Evolutionary conservation across 2,113 vertebrate species (phyloP), one percentile per base, ranked within the genome.

Genomic region (Pterophyllum scalare): DNA sequence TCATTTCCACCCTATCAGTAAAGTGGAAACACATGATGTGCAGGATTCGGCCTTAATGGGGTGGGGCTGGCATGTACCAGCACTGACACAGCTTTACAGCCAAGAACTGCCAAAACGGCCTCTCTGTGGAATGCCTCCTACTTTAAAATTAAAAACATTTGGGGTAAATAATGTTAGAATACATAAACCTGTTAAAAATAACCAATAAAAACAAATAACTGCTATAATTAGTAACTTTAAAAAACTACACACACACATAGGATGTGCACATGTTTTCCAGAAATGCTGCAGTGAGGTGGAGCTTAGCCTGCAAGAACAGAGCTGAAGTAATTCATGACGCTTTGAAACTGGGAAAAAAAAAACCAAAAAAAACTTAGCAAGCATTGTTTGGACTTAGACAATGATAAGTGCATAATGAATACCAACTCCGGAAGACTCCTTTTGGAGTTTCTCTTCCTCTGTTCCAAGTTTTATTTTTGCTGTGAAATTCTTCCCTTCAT

Each of bases 1-100:
- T 95, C 95, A 96, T 95, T 95, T 95, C 94, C 94, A 95, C 94
- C 93, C 94, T 94, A 91, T 95, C 92, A 85, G 93, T 91, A 95
- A 94, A 95, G 93, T 95, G 94, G 92, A 95, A 95, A 94, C 94
- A 94, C 90, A 95, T 95, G 94, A 94, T 94, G 90, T 88, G 88
- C 89, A 86, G 92, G 92, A 93, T 87, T 93, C 70, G 80, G 90
- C 88, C 93, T 91, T 92, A 93, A 92, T 93, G 92, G 94, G 94
- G 94, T 93, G 92, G 94, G 90, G 93, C 93, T 94, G 92, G 93
- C 93, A 90, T 86, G 88, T 87, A 89, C 87, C 87, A 87, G 89
- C 89, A 88, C 85, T 88, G 81, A 93, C 93, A 89, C 87, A 85
- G 87, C 88, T 91, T 92, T 88, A 92, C 85, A 87, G 72, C 76